Evolutionary conservation across 30 jellyfish, hydroid and myxozoan species (phyloP), one percentile per base, ranked within the genome.

Genomic region (Morbakka virulenta): DNA sequence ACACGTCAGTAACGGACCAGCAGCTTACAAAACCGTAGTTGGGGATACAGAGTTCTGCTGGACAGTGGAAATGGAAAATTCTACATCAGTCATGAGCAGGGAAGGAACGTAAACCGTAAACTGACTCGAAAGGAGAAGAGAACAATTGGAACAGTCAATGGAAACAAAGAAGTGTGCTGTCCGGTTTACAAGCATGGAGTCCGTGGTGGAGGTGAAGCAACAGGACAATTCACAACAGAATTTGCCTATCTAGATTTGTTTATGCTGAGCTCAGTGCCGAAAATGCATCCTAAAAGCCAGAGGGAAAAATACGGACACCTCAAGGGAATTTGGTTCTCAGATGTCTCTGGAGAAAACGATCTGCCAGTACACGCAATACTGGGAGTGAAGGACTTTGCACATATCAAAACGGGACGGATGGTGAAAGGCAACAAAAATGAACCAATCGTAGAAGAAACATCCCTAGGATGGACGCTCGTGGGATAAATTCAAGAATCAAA

Each of bases 61-160:
- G 87, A 75, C 30, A 34, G 87, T 28, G 87, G 87, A 4, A 75
- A 68, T 32, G 87, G 87, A 52, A 53, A 53, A 41, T 75, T 72
- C 35, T 52, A 75, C 67, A 75, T 61, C 28, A 52, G 87, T 25
- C 35, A 73, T 17, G 73, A 72, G 35, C 84, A 72, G 20, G 76
- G 84, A 20, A 21, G 77, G 75, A 72, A 72, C 22, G 30, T 72
- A 3, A 13, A 24, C 11, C 4, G 23, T 4, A 72, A 47, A 26
- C 77, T 73, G 30, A 28, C 17, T 35, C 78, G 84, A 20, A 24
- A 41, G 14, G 81, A 69, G 35, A 32, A 72, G 28, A 3, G 84
- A 48, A 72, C 52, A 62, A 72, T 72, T 28, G 78, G 77, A 22
- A 72, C 84, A 50, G 84, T 72, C 31, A 72, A 49, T 50, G 84